Base-by-base conservation (phyloP, 1,140 invertebrate species). In the Brachionus paranguensis region DNA sequence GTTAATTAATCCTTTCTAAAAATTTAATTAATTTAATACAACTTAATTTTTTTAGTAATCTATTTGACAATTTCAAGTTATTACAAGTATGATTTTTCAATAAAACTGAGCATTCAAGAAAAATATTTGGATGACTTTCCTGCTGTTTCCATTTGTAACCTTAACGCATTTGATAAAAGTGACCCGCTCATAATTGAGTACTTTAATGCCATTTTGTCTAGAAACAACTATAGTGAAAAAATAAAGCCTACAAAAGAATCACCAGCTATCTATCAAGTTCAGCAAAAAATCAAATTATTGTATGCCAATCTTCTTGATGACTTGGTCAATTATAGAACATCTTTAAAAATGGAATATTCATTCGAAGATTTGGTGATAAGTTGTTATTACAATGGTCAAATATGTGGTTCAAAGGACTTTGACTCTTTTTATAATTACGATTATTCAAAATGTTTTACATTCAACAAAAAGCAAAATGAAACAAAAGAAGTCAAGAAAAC, bases 111-210 rank as follows among this genome's bases (percentile, higher is more conserved):
- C 17, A n/a, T 41, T 7, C 17, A 74, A 12, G 70, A 74, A 74
- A 45, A 74, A 43, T 33, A 74, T 45, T 41, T 74, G 2, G 72
- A 47, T 37, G 24, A 55, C 17, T 81, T 81, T 81, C 78, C 78
- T 3, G 47, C 78, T 17, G 27, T 81, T 17, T 33, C 78, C 3
- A 43, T 81, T 45, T 81, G 78, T 27, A 81, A 81, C 27, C 10
- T 81, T 27, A 81, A 81, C 12, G 24, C 78, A 20, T 60, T 81
- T 4, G 47, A 60, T 27, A 47, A 41, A 50, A 76, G 72, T 76
- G n/a, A 76, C 11, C n/a, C 6, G 45, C 7, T 4, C 10, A n/a
- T 76, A 10, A 47, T 11, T 14, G 27, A 20, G 7, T 76, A 24
- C 24, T 20, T 76, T 2, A 27, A 76, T 8, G 1, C 3, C 7